These are phyloP conservation scores for Podilymbus podiceps DNA, from an alignment of 2,113 vertebrate genomes.

Conservation along the genomic window DNA sequence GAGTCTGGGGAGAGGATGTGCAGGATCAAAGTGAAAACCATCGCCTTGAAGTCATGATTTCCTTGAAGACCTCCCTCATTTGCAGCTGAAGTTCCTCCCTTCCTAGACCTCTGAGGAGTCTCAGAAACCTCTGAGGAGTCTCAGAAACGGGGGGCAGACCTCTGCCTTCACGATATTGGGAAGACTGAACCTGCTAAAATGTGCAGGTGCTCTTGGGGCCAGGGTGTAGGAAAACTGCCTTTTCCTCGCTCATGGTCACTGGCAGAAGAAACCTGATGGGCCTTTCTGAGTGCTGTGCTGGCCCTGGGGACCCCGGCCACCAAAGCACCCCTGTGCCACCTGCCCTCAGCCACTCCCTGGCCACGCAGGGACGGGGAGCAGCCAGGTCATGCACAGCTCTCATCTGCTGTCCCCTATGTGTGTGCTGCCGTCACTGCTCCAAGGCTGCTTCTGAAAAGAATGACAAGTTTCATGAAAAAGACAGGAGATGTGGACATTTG, in stretches of 20 bases:
- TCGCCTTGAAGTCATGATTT: not conserved
- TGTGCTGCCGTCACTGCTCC: not conserved
- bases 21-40: not conserved
- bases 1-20: not conserved
- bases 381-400: not conserved
- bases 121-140: not conserved
- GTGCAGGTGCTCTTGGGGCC: not conserved
- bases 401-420: not conserved
- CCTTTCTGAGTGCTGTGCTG: not conserved
- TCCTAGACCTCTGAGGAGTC: not conserved
- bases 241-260: not conserved
- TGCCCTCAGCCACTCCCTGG: not conserved
- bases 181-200: not conserved
- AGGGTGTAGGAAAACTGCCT: not conserved
- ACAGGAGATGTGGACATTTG: not conserved
- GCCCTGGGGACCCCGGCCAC: not conserved
- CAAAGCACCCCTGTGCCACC: not conserved
- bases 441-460: not conserved
- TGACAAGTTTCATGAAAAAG: not conserved
- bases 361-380: rapidly evolving
- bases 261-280: not conserved
- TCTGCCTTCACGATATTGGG: rapidly evolving
- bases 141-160: not conserved
- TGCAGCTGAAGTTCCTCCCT: not conserved
- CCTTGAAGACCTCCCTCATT: not conserved